Evolutionary conservation across 2,888 invertebrate genomes (phyloP), one percentile per base, ranked within the genome.

Genomic region (Drosophila robusta): DNA sequence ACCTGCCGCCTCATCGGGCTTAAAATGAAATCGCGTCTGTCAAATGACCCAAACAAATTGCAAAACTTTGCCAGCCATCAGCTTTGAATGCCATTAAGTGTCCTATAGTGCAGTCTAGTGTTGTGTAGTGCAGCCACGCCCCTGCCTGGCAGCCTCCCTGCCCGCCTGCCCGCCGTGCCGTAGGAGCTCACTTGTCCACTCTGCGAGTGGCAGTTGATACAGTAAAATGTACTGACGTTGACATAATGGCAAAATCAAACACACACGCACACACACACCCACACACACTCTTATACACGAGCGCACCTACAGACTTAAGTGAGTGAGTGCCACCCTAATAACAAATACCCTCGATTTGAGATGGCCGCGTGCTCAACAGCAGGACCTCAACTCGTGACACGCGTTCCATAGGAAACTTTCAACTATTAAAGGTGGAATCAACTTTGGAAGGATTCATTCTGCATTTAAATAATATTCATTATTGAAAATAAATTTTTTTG

Each of bases 1-100:
- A 46, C 16, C 22, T 57, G 42, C 18, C 56, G 51, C 29, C 14
- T 6, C 41, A 26, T 44, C n/a, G 63, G 58, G 58, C 74, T 79
- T 62, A 44, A 69, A 78, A 74, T 52, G 62, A 65, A 79, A 81
- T 79, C 79, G 79, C 74, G 57, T 57, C 71, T 70, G 67, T 70
- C 66, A 74, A 85, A 85, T 81, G 82, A 77, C 74, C 79, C 64
- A 74, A 85, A 70, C 74, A 79, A 81, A 81, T 76, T 71, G 70
- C 82, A 68, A 76, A 81, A 76, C 77, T 85, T 81, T 76, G 63
- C 47, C 56, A 49, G 62, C 50, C 65, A 63, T 47, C 69, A 63
- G 71, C 82, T 70, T 69, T 72, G 78, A 75, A 85, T 80, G 71
- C 61, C 82, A 79, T 79, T 79, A 79, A 61, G 64, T 68, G 69